These are phyloP conservation scores for Cecropterus lyciades DNA, from an alignment of 1,140 invertebrate genomes.

Conservation along the genomic window DNA sequence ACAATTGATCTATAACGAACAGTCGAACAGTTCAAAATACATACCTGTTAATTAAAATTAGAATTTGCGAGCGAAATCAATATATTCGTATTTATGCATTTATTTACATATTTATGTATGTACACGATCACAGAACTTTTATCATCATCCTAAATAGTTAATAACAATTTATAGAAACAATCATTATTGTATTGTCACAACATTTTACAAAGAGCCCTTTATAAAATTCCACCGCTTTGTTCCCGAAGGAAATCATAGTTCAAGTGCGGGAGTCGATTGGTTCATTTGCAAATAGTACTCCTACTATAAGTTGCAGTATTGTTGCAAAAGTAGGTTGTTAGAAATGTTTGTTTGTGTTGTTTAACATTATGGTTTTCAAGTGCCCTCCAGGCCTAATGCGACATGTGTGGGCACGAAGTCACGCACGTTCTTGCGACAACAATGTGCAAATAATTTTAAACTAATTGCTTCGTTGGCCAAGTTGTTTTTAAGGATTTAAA, in stretches of 20 bases:
- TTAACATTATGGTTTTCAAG: slow-evolving; percentile 11
- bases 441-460: slow-evolving; percentile 10
- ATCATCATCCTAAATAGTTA: not conserved
- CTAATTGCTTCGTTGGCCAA: not conserved
- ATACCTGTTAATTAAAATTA: no score
- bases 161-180: not conserved
- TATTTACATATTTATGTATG: no score
- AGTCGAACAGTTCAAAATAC: no score
- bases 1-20: no score
- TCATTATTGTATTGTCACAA: not conserved
- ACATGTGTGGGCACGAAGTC: slow-evolving; percentile 17
- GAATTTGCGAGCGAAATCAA: no score
- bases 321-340: slow-evolving; percentile 18
- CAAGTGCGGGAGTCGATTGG: slow-evolving; percentile 8
- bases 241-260: slow-evolving; percentile 18
- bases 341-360: slow-evolving; percentile 28
- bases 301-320: slow-evolving; percentile 22
- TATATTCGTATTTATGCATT: no score
- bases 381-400: slow-evolving; percentile 17
- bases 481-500: not conserved
- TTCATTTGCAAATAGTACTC: slow-evolving; percentile 14
- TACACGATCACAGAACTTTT: no score
- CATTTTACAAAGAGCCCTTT: not conserved
- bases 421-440: slow-evolving; percentile 6
- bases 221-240: slow-evolving; percentile 10